These are phyloP conservation scores for Taxidea taxus DNA, from an alignment of 2,113 vertebrate species.

Conservation along the genomic window DNA sequence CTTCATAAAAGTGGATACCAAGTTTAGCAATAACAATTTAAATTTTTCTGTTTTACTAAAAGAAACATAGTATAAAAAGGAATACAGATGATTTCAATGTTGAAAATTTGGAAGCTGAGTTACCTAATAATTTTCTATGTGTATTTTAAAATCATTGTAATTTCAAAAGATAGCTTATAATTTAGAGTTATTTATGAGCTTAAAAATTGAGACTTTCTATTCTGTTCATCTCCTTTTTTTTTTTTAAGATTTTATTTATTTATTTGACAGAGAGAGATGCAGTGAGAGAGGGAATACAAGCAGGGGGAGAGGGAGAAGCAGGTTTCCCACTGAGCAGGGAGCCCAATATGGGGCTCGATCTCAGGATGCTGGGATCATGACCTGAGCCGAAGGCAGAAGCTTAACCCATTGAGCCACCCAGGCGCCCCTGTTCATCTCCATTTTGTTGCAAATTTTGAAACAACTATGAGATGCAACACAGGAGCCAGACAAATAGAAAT, in stretches of 20 bases:
- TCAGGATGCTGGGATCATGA: too few relatives aligned
- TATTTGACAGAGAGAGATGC: too few relatives aligned
- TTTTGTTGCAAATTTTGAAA: conserved; percentile 27
- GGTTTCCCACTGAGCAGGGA: too few relatives aligned
- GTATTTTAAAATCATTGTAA: not conserved
- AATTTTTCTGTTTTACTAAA: not conserved
- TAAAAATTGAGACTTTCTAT: conserved; percentile 14
- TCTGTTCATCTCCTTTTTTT: not conserved
- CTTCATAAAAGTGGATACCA: not conserved
- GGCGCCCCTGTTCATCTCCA: too few relatives aligned
- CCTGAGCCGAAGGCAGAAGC: too few relatives aligned
- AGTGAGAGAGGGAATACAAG: too few relatives aligned
- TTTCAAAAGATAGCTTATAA: not conserved
- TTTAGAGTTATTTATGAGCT: not conserved
- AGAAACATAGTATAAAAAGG: not conserved
- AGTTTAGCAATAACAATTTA: not conserved
- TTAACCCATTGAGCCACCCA: too few relatives aligned
- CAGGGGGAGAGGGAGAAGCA: too few relatives aligned
- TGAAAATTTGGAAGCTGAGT: not conserved
- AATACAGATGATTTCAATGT: conserved; percentile 20
- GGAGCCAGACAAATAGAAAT: not conserved
- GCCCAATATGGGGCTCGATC: too few relatives aligned
- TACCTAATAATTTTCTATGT: conserved; percentile 1
- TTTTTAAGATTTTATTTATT: too few relatives aligned
- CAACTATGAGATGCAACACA: not conserved